Evolutionary conservation across 2,797 vertebrate species (phyloP).

Genomic region (Nannoperca obscura): DNA sequence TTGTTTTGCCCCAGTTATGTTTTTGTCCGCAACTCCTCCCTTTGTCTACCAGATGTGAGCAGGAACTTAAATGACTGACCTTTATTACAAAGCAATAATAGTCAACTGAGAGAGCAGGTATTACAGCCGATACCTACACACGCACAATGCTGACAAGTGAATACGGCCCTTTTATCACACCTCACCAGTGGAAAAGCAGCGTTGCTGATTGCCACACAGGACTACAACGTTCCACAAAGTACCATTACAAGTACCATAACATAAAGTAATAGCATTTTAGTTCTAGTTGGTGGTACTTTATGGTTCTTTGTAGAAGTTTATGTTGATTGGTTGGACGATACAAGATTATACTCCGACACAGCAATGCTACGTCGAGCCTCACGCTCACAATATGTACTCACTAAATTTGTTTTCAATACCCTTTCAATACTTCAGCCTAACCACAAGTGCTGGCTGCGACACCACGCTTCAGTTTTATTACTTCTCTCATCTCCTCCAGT

Average conservation of each 20-base stretch:
- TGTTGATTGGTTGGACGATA: not conserved
- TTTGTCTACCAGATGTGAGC: conserved; percentile 10
- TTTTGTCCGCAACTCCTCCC: conserved; percentile 2
- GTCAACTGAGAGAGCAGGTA: conserved; percentile 17
- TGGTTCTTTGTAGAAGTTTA: not conserved
- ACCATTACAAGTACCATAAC: not conserved
- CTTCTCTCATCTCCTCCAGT: conserved; percentile 56
- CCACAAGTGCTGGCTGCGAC: conserved; percentile 60
- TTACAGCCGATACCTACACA: not conserved
- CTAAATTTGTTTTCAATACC: conserved; percentile 60
- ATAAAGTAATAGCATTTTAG: not conserved
- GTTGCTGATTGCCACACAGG: not conserved
- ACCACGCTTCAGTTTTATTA: conserved; percentile 54
- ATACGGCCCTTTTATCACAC: not conserved
- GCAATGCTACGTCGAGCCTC: conserved; percentile 2
- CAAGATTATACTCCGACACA: not conserved
- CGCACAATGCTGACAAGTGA: not conserved
- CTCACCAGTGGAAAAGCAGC: not conserved
- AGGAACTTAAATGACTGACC: conserved; percentile 32
- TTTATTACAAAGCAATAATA: conserved; percentile 56
- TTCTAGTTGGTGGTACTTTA: not conserved
- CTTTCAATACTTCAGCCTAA: conserved; percentile 30
- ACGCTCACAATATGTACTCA: conserved; percentile 25
- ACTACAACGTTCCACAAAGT: no score
- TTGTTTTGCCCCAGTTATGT: conserved; percentile 3